These are phyloP conservation scores for Hydroisotoma schaefferi DNA, from an alignment of 2,888 invertebrate species.

Conservation along the genomic window DNA sequence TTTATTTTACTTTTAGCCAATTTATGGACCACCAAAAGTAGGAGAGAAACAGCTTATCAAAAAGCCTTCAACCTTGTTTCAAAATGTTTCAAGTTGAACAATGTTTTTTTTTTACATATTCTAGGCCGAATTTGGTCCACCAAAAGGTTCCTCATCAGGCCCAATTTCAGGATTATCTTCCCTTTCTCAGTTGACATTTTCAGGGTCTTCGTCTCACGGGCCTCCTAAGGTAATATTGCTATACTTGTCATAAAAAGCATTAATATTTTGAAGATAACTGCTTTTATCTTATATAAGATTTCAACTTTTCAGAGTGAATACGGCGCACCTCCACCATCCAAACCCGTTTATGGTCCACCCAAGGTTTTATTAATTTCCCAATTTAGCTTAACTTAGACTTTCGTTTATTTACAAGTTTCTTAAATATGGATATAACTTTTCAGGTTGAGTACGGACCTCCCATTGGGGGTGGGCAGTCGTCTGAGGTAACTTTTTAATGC, in stretches of 20 bases:
- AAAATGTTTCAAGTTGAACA: no score
- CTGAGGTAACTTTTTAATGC: not conserved
- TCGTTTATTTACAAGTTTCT: no score
- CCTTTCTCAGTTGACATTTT: no score
- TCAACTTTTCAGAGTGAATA: constrained; percentile 8
- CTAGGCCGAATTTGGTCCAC: not conserved
- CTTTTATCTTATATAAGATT: not conserved
- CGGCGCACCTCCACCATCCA: constrained; percentile 23
- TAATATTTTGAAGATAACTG: not conserved
- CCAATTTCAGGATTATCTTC: not conserved
- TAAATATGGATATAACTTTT: no score
- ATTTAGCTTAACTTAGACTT: no score
- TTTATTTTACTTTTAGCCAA: not conserved
- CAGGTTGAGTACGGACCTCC: constrained; percentile 2
- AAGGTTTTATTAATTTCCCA: no score
- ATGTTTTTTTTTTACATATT: not conserved
- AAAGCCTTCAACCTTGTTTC: no score
- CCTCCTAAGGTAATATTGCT: not conserved
- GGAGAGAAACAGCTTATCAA: no score
- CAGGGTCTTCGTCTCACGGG: not conserved
- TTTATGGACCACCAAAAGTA: no score
- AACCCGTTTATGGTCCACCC: constrained; percentile 13
- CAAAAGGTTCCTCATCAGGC: not conserved
- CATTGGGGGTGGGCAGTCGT: not conserved
- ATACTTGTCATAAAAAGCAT: not conserved